A percentile compares a stretch with the other conserved stretches of the same genome.
Conservation (phyloP, 2,797 vertebrate species). For the Sternarchorhynchus goeldii region DNA sequence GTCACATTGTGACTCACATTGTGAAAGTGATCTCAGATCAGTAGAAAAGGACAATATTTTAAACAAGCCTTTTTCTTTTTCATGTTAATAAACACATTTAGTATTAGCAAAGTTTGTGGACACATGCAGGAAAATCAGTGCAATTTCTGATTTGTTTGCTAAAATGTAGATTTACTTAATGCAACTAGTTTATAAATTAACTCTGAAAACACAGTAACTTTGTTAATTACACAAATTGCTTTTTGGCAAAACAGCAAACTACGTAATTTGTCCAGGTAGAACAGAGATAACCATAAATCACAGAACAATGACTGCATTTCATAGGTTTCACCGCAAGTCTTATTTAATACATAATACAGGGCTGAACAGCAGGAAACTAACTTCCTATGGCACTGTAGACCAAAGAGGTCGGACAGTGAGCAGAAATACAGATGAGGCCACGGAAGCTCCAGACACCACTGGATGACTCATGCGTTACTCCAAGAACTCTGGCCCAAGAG, state of each 20-base stretch:
- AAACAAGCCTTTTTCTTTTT: no score
- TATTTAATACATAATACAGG: not conserved
- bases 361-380: no score
- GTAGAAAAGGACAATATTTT: no score
- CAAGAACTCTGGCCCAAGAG: not conserved
- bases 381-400: not conserved
- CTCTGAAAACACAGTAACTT: not conserved
- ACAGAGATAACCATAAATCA: constrained; percentile 4
- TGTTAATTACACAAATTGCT: not conserved
- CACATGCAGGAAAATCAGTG: no score
- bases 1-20: no score
- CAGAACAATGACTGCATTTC: not conserved
- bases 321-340: not conserved
- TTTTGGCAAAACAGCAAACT: not conserved
- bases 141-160: no score
- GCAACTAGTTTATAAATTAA: no score
- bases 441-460: constrained; percentile 8
- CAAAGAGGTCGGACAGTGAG: not conserved
- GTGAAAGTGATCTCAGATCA: no score
- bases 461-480: constrained; percentile 20
- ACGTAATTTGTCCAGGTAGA: not conserved
- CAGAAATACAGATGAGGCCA: not conserved
- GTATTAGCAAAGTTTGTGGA: no score
- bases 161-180: no score
- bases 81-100: no score